phyloP scores from a whole-genome alignment of 2,113 vertebrate genomes.

The Cryptoleucopteryx plumbea region DNA sequence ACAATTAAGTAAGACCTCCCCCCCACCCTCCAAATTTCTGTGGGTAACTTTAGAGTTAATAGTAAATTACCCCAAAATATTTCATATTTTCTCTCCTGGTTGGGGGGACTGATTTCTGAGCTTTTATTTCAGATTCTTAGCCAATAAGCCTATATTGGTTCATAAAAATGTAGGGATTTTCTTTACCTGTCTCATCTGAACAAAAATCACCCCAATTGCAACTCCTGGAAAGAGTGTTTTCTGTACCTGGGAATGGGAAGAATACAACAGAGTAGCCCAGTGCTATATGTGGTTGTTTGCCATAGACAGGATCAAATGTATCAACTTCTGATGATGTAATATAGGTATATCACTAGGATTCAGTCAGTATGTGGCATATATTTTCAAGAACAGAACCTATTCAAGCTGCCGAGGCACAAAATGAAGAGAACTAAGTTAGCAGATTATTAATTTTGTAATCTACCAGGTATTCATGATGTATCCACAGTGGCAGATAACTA shows the following conservation, averaged over 20 bases:
- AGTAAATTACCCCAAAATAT: not conserved
- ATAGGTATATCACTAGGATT: not conserved
- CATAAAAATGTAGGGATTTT: not conserved
- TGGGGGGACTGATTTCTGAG: not conserved
- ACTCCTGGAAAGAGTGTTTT: not conserved
- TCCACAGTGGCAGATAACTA: not conserved
- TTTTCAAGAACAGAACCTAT: not conserved
- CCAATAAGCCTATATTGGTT: not conserved
- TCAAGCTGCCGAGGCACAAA: not conserved
- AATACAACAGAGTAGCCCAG: not conserved
- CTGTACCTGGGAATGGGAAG: not conserved
- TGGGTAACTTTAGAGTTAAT: not conserved
- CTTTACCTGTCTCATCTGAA: not conserved
- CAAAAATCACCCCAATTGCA: not conserved
- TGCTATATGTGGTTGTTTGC: not conserved
- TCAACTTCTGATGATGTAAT: not conserved
- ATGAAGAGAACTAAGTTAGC: not conserved
- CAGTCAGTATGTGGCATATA: not conserved
- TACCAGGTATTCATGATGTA: not conserved
- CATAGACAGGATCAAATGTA: not conserved
- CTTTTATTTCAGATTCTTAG: not conserved
- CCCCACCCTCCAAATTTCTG: not conserved
- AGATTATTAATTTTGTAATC: not conserved
- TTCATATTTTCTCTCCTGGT: not conserved
- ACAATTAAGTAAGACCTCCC: not conserved